phyloP scores from a whole-genome alignment of 2,113 vertebrate species.

The Pelusios castaneus region DNA sequence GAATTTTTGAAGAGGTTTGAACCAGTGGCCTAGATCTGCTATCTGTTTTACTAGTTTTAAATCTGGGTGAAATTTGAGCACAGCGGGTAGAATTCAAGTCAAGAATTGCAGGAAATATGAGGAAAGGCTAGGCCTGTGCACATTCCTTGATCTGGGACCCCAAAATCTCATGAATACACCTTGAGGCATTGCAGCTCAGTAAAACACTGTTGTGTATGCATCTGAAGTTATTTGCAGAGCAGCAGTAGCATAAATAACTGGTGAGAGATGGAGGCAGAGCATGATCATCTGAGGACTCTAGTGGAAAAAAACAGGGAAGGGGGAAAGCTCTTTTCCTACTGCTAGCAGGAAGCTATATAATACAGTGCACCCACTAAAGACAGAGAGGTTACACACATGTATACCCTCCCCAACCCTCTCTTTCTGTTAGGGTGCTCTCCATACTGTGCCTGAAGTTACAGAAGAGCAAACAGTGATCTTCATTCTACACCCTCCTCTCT shows the following conservation, averaged over 20 bases:
- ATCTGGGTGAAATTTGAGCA: background rate
- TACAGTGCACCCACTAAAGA: background rate
- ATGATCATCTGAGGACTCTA: background rate
- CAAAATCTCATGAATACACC: background rate
- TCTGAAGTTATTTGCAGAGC: background rate
- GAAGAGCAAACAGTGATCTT: background rate
- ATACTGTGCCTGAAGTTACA: background rate
- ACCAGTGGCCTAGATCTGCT: background rate
- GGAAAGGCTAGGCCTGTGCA: background rate
- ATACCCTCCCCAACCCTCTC: too few species aligned
- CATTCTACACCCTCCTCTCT: background rate
- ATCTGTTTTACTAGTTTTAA: background rate
- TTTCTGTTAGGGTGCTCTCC: background rate
- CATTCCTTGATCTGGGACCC: background rate
- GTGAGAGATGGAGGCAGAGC: background rate
- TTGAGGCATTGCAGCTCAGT: accelerated
- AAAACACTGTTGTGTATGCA: accelerated
- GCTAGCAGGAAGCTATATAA: background rate
- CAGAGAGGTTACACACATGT: background rate
- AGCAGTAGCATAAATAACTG: background rate
- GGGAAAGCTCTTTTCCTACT: background rate
- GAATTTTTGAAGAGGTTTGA: background rate
- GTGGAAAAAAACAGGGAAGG: background rate
- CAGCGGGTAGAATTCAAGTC: background rate
- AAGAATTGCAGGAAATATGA: background rate